A percentile compares a stretch with the other conserved stretches of the same genome.
Evolutionary conservation across 1,140 invertebrate species (phyloP).

Genomic region (Chrysoperla carnea): DNA sequence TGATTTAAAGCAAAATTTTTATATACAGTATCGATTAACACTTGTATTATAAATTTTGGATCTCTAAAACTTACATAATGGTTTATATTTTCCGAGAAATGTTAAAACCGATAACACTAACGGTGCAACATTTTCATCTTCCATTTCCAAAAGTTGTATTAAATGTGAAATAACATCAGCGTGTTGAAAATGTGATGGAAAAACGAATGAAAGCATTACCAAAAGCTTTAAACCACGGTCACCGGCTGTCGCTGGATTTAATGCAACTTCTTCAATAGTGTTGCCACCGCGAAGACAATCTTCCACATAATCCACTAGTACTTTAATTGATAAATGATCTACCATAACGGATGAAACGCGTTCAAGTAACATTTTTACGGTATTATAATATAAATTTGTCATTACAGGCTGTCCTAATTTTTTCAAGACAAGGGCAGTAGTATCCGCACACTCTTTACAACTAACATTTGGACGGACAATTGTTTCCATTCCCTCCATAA

Average conservation of each 20-base stretch:
- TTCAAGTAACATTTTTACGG: constrained; percentile 86
- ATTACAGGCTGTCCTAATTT: constrained; percentile 85
- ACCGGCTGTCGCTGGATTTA: constrained; percentile 60
- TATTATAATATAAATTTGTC: constrained; percentile 90
- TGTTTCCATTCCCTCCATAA: constrained; percentile 71
- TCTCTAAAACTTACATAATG: constrained; percentile 39
- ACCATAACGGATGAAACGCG: constrained; percentile 90
- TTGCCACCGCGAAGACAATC: constrained; percentile 49
- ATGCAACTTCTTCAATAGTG: constrained; percentile 53
- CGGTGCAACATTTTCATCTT: constrained; percentile 70
- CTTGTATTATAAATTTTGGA: too few species aligned
- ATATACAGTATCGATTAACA: too few species aligned
- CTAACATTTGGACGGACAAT: constrained; percentile 74
- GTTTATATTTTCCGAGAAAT: constrained; percentile 73
- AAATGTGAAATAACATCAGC: constrained; percentile 67
- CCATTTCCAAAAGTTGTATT: constrained; percentile 55
- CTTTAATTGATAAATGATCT: constrained; percentile 66
- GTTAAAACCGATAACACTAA: constrained; percentile 67
- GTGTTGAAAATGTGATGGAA: constrained; percentile 81
- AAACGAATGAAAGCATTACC: constrained; percentile 75
- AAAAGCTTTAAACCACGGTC: constrained; percentile 68
- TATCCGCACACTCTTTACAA: constrained; percentile 79
- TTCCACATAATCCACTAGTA: constrained; percentile 49
- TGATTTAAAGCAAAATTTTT: too few species aligned
- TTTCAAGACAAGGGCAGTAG: constrained; percentile 69